Percentiles rank a stretch among this genome's conserved stretches.
phyloP scores from a whole-genome alignment of 2,797 vertebrate species.

The Hyperoplus lanceolatus region DNA sequence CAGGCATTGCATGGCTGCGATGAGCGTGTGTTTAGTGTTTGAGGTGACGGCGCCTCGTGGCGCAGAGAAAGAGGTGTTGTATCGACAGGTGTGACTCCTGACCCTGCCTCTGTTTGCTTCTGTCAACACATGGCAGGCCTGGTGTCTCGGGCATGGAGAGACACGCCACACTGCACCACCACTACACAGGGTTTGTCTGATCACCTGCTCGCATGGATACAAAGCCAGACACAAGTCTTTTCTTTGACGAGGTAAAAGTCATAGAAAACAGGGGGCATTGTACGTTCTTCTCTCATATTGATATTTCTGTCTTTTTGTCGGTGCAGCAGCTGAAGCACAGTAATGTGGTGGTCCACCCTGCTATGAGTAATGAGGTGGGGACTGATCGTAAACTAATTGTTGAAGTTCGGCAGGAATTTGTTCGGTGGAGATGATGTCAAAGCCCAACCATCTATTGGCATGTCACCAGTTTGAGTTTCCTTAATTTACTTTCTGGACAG shows the following conservation, averaged over 20 bases:
- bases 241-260: conserved; percentile 11
- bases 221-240: conserved; percentile 50
- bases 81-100: conserved; percentile 82
- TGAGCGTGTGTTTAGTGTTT: conserved; percentile 9
- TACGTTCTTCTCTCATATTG: background rate
- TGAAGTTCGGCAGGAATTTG: conserved; percentile 64
- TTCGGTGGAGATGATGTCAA: conserved; percentile 74
- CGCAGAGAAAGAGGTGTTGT: conserved; percentile 37
- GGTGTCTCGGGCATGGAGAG: conserved; percentile 69
- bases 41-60: conserved; percentile 35
- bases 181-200: conserved; percentile 71
- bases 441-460: conserved; percentile 74
- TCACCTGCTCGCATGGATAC: conserved; percentile 76
- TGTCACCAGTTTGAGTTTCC: conserved; percentile 67
- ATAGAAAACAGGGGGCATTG: background rate
- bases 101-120: conserved; percentile 68
- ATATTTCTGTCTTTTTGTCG: conserved; percentile 17
- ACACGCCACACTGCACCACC: conserved; percentile 47
- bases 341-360: conserved; percentile 1
- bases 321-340: conserved; percentile 14
- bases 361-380: conserved; percentile 48
- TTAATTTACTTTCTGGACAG: conserved; percentile 74
- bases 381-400: conserved; percentile 62
- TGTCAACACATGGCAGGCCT: conserved; percentile 73
- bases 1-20: conserved; percentile 4